A percentile compares a stretch with the other conserved stretches of the same genome.
phyloP scores from a whole-genome alignment of 2,113 vertebrate genomes.

The Leiothrix lutea region DNA sequence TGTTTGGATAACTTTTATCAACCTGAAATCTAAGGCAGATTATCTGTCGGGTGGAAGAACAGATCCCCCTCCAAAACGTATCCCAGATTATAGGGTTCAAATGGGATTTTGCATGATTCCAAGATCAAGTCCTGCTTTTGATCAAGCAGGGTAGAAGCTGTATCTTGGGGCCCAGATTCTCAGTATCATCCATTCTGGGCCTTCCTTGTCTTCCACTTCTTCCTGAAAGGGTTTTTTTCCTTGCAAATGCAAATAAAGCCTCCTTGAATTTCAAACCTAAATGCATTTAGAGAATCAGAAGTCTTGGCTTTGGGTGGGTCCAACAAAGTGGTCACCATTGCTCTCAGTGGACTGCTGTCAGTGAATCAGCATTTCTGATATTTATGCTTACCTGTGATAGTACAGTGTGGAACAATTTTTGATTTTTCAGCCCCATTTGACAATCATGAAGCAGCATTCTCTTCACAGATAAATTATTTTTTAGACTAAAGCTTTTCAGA shows the following conservation, averaged over 20 bases:
- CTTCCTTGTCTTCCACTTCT: background rate
- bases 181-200: background rate
- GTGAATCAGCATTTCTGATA: background rate
- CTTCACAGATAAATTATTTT: background rate
- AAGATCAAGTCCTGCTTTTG: background rate
- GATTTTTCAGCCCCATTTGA: background rate
- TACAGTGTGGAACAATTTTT: background rate
- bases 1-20: background rate
- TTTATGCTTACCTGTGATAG: background rate
- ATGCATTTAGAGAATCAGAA: background rate
- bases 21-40: background rate
- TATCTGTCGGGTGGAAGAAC: fast-evolving
- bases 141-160: background rate
- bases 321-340: background rate
- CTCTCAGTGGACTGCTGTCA: background rate
- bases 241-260: background rate
- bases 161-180: fast-evolving
- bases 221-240: background rate
- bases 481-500: background rate
- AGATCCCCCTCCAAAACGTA: background rate
- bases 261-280: background rate
- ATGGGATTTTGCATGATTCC: background rate
- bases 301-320: background rate
- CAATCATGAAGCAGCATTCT: background rate
- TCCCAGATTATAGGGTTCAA: background rate